Conservation (phyloP, 2,113 vertebrate genomes). For the Malaclemys terrapin region DNA sequence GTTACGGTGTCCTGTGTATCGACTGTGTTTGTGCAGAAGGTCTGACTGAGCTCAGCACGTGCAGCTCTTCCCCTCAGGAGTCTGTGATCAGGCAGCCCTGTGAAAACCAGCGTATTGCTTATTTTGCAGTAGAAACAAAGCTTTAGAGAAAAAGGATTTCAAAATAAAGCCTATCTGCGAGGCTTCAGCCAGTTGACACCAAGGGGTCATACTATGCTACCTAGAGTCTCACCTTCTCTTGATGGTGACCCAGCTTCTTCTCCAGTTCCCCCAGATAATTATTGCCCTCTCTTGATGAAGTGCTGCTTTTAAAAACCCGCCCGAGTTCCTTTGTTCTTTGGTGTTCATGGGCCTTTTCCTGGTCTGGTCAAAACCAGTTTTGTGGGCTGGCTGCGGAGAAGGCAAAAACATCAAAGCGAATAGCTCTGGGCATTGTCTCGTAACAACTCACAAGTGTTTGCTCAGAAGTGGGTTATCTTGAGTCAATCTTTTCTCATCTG, state of each 20-base stretch:
- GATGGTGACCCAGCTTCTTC: background rate
- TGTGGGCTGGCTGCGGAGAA: background rate
- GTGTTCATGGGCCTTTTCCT: background rate
- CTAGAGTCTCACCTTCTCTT: background rate
- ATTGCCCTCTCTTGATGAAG: background rate
- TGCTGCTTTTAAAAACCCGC: background rate
- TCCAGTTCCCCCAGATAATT: background rate
- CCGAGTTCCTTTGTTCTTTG: background rate
- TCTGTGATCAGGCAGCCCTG: background rate
- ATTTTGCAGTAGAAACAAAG: background rate
- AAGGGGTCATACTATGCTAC: background rate
- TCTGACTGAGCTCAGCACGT: background rate
- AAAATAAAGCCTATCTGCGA: background rate
- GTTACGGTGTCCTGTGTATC: too few relatives aligned
- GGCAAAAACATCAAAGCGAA: background rate
- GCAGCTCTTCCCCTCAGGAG: background rate
- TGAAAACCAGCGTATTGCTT: background rate
- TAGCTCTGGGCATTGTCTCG: background rate
- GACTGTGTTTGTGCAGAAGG: background rate
- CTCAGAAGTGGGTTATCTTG: background rate
- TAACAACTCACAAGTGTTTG: background rate
- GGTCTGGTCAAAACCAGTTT: background rate
- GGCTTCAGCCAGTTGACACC: background rate
- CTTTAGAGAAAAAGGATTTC: background rate
- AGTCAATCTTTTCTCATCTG: background rate